A percentile compares a stretch with the other conserved stretches of the same genome.
Evolutionary conservation across 2,113 vertebrate genomes (phyloP).

Genomic region (Echinops telfairi): DNA sequence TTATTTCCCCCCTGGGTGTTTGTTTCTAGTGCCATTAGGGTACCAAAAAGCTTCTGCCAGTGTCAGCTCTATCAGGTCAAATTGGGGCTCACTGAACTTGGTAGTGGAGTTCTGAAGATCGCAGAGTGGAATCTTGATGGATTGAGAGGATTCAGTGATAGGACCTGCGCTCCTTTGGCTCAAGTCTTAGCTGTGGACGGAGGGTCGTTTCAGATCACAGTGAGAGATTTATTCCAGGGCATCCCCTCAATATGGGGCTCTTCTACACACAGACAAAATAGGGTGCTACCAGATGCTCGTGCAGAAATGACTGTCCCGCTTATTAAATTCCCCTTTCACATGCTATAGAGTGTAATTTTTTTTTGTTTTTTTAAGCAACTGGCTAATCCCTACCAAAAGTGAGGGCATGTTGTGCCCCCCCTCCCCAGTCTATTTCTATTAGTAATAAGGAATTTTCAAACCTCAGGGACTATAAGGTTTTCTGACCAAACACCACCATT

Average conservation of each 20-base stretch:
- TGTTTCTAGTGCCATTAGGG: neutral
- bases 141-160: neutral
- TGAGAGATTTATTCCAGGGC: neutral
- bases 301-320: neutral
- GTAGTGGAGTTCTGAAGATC: neutral
- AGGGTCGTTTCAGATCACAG: neutral
- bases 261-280: neutral
- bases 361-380: slow-evolving; percentile 33
- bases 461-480: neutral
- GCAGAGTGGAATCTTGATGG: neutral
- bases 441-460: slow-evolving; percentile 6
- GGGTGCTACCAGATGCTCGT: neutral
- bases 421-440: neutral
- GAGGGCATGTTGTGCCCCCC: neutral
- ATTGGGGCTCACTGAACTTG: neutral
- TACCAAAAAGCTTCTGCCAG: neutral
- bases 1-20: neutral
- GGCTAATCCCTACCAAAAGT: neutral
- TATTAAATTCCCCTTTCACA: slow-evolving; percentile 10
- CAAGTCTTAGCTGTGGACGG: neutral
- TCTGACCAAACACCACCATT: neutral
- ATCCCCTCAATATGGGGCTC: neutral
- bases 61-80: neutral
- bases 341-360: neutral
- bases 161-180: neutral